These are phyloP conservation scores for Threskiornis aethiopicus DNA, from an alignment of 2,797 vertebrate species.

Conservation along the genomic window DNA sequence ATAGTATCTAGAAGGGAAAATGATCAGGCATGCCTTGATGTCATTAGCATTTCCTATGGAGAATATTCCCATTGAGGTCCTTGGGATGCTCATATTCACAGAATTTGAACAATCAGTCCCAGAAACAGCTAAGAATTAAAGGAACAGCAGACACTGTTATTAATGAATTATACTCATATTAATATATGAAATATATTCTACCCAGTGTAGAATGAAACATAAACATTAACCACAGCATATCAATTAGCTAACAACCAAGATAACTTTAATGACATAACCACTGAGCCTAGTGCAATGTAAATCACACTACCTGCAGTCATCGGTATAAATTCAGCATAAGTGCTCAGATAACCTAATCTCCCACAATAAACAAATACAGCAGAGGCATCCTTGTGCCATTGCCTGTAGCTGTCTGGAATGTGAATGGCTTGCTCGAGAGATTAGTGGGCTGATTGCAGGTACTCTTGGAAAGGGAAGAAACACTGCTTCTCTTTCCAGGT, in stretches of 20 bases:
- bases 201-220: background rate
- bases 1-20: background rate
- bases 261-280: slow-evolving; percentile 1
- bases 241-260: background rate
- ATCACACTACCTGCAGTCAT: background rate
- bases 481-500: background rate
- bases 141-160: background rate
- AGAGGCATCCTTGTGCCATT: background rate
- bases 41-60: background rate
- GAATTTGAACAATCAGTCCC: background rate
- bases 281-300: background rate
- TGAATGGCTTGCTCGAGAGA: background rate
- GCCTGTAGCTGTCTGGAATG: background rate
- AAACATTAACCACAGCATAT: background rate
- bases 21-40: background rate
- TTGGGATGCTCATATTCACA: background rate
- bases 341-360: slow-evolving; percentile 4
- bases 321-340: background rate
- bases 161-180: background rate
- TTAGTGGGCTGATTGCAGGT: background rate
- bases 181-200: background rate
- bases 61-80: background rate
- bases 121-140: background rate
- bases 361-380: background rate
- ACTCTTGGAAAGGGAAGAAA: background rate